These are phyloP conservation scores for Rhamphomyia laevipes DNA, from an alignment of 2,888 invertebrate genomes.

Conservation along the genomic window DNA sequence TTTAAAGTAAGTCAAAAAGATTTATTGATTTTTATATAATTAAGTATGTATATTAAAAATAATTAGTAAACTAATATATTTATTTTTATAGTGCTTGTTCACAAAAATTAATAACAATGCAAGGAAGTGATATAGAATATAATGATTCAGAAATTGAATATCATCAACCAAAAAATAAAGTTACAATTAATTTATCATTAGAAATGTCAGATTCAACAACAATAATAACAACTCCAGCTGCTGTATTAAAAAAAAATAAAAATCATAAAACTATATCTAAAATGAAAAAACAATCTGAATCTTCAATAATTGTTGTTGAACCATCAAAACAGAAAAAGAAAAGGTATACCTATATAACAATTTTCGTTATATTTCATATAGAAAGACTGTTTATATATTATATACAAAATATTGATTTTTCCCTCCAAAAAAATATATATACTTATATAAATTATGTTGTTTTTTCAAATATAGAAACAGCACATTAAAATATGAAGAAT, in stretches of 20 bases:
- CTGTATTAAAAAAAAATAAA: not conserved
- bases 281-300: too few relatives aligned
- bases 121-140: conserved; percentile 16
- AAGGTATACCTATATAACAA: too few relatives aligned
- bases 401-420: too few relatives aligned
- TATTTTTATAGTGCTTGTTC: conserved; percentile 46
- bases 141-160: not conserved
- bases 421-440: too few relatives aligned
- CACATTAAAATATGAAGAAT: not conserved
- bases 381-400: too few relatives aligned
- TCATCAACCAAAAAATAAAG: conserved; percentile 7
- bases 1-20: conserved; percentile 37
- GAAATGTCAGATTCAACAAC: not conserved
- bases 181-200: conserved; percentile 9
- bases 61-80: too few relatives aligned
- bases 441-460: too few relatives aligned
- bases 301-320: too few relatives aligned
- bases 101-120: conserved; percentile 44
- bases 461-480: too few relatives aligned
- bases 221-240: too few relatives aligned
- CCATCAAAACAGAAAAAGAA: too few relatives aligned
- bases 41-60: not conserved
- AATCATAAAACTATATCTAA: not conserved
- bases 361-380: too few relatives aligned
- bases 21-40: not conserved